phyloP scores from a whole-genome alignment of 2,797 vertebrate genomes.

The Parambassis ranga region DNA sequence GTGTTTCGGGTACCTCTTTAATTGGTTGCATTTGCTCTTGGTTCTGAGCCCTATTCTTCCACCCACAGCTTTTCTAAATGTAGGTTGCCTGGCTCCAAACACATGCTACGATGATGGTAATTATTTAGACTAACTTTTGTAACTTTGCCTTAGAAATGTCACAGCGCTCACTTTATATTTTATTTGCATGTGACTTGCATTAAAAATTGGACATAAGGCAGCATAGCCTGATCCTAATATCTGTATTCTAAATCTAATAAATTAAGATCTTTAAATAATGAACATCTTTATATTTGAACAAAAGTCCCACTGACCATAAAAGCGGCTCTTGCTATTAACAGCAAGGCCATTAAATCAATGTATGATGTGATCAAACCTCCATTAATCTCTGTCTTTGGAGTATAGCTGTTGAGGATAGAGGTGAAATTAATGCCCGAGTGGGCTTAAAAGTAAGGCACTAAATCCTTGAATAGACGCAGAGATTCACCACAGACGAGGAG shows the following conservation, averaged over 20 bases:
- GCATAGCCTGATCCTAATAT: background rate
- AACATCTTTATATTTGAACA: background rate
- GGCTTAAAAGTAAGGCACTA: conserved; percentile 5
- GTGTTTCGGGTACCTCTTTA: background rate
- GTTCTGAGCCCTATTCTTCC: no score
- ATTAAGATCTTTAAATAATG: background rate
- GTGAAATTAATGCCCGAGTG: background rate
- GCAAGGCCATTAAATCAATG: conserved; percentile 2
- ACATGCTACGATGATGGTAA: no score
- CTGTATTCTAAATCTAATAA: background rate
- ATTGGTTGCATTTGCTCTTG: background rate
- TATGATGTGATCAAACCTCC: background rate
- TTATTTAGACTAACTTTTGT: no score
- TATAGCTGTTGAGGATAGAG: background rate
- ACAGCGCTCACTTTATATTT: no score
- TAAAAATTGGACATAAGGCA: no score
- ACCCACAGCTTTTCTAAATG: background rate
- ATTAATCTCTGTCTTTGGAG: conserved; percentile 24
- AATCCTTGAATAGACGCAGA: conserved; percentile 21
- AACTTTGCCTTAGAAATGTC: no score
- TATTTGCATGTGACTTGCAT: no score
- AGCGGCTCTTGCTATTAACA: background rate
- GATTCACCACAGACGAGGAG: background rate
- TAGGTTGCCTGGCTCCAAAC: background rate
- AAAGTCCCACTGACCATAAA: background rate